phyloP scores from a whole-genome alignment of 2,888 invertebrate genomes.

The Archaeoteleia sp. region DNA sequence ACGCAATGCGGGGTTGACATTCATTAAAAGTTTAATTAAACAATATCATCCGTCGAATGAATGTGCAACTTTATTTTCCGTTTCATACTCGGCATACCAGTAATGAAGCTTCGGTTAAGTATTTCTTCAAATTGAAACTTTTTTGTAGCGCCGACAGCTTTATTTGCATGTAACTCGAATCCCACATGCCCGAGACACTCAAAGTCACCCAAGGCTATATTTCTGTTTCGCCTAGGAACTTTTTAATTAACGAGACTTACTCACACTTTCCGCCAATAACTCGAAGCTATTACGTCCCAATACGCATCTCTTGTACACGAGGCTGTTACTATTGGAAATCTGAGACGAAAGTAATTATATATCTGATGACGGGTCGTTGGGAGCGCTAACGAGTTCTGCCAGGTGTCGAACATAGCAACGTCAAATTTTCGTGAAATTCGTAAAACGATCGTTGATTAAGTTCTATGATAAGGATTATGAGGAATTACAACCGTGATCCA shows the following conservation, averaged over 20 bases:
- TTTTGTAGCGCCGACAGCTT: conserved; percentile 6
- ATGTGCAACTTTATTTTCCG: not conserved
- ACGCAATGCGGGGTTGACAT: not conserved
- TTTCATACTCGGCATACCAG: conserved; percentile 1
- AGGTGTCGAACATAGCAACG: conserved; percentile 22
- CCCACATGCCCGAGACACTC: conserved; percentile 13
- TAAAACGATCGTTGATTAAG: conserved; percentile 28
- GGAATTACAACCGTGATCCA: conserved; percentile 36
- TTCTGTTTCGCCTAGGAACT: conserved; percentile 34
- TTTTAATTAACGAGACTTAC: conserved; percentile 49
- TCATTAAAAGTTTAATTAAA: conserved; percentile 2
- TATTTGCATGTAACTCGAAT: conserved; percentile 23
- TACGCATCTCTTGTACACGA: conserved; percentile 26
- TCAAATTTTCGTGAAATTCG: conserved; percentile 21
- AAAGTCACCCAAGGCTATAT: conserved; percentile 33
- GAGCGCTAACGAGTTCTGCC: conserved; percentile 29
- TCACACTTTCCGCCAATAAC: conserved; percentile 30
- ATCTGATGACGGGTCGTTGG: conserved; percentile 20
- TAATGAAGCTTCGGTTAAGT: conserved; percentile 11
- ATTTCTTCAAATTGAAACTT: not conserved
- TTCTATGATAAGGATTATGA: conserved; percentile 29
- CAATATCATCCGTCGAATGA: no score
- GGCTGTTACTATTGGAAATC: conserved; percentile 17
- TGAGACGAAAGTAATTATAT: conserved; percentile 35
- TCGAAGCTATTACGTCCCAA: conserved; percentile 21